These are phyloP conservation scores for Coracopsis vasa DNA, from an alignment of 2,113 vertebrate species.

Conservation along the genomic window DNA sequence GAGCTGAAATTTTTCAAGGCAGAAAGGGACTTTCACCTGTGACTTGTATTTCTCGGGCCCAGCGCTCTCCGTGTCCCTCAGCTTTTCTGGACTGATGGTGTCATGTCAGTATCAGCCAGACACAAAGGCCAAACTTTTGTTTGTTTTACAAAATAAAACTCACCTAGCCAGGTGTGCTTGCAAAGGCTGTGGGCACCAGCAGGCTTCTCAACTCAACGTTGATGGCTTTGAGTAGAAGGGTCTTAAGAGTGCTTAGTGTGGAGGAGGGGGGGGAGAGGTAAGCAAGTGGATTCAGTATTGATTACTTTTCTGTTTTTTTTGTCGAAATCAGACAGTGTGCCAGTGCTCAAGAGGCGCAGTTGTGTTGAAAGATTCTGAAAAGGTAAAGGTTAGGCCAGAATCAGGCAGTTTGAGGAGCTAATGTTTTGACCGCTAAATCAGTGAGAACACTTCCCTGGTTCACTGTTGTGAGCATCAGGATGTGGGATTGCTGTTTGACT, in stretches of 20 bases:
- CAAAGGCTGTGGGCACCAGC: not conserved
- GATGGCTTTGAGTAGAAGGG: not conserved
- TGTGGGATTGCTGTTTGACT: not conserved
- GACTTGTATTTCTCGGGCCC: not conserved
- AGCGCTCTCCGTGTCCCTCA: not conserved
- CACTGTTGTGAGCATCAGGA: fast-evolving
- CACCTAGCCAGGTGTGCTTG: not conserved
- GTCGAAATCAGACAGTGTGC: not conserved
- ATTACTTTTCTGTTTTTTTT: not conserved
- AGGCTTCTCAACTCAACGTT: not conserved
- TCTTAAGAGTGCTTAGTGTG: no score
- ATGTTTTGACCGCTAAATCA: not conserved
- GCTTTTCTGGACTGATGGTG: not conserved
- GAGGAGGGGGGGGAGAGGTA: not conserved
- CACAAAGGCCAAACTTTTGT: not conserved
- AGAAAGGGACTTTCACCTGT: not conserved
- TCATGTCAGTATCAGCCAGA: not conserved
- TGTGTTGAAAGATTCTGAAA: not conserved
- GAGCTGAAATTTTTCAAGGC: not conserved
- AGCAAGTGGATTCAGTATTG: not conserved
- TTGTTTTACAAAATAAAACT: not conserved
- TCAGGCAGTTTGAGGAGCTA: not conserved
- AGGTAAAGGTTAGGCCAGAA: not conserved
- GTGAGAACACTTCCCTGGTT: not conserved
- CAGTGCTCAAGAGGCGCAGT: not conserved